These are phyloP conservation scores for Choloepus hoffmanni DNA, from an alignment of 2,113 vertebrate genomes.

Conservation along the genomic window DNA sequence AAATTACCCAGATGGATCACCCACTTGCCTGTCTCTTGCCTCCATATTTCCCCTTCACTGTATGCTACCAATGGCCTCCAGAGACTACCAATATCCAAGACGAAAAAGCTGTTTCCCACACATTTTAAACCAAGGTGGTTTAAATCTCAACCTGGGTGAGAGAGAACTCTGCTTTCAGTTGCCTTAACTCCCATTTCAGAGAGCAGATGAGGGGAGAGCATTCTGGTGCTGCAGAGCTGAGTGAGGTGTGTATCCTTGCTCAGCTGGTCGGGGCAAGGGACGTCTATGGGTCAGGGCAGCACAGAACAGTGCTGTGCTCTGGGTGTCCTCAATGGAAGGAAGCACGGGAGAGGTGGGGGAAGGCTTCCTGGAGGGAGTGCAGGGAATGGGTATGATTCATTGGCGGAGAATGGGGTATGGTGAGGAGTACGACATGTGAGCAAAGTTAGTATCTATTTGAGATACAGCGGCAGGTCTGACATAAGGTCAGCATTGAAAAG, in stretches of 20 bases:
- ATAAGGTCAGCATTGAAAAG: background rate
- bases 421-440: background rate
- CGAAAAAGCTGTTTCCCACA: conserved; percentile 34
- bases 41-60: background rate
- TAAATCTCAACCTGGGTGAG: background rate
- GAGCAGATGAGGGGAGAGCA: background rate
- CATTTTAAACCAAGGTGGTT: conserved; percentile 8
- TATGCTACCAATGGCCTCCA: background rate
- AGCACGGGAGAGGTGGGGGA: conserved; percentile 31
- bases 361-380: conserved; percentile 40
- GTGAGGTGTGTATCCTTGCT: background rate
- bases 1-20: background rate
- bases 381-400: background rate
- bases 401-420: background rate
- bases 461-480: background rate
- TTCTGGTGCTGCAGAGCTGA: background rate
- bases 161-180: background rate
- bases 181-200: conserved; percentile 47
- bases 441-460: background rate
- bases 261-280: background rate
- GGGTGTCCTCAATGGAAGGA: background rate
- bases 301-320: background rate
- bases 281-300: background rate
- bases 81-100: background rate
- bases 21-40: background rate